phyloP scores from a whole-genome alignment of 2,113 vertebrate genomes.

The Nanorana parkeri region DNA sequence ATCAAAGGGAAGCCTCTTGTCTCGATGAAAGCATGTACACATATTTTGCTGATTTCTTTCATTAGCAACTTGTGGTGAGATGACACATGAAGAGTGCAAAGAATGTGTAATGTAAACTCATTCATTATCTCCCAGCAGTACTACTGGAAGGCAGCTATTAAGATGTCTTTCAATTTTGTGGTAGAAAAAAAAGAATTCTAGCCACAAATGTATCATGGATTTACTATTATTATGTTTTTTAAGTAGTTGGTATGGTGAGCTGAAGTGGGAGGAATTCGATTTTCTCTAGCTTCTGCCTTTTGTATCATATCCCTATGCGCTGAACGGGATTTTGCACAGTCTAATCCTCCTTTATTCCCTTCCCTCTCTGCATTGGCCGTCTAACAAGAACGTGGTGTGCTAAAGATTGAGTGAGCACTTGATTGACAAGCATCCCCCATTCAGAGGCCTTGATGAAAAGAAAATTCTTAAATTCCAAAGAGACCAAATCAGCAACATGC shows the following conservation, averaged over 20 bases:
- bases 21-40: neutral
- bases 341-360: slow-evolving; percentile 51
- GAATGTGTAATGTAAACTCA: neutral
- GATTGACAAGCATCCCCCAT: slow-evolving; percentile 37
- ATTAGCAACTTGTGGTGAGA: neutral
- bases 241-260: slow-evolving; percentile 4
- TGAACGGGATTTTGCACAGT: slow-evolving; percentile 47
- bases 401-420: slow-evolving; percentile 35
- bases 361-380: slow-evolving; percentile 27
- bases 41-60: neutral
- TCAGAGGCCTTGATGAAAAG: slow-evolving; percentile 31
- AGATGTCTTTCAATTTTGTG: neutral
- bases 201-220: neutral
- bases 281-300: slow-evolving; percentile 35
- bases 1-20: slow-evolving; percentile 10
- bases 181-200: neutral
- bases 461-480: slow-evolving; percentile 36
- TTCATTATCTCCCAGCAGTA: neutral
- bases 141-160: neutral
- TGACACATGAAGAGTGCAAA: neutral
- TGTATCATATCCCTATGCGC: slow-evolving; percentile 19
- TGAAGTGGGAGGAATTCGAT: slow-evolving; percentile 3
- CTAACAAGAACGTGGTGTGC: slow-evolving; percentile 37
- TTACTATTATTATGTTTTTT: neutral
- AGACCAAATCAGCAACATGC: slow-evolving; percentile 20